These are phyloP conservation scores for Myzus persicae DNA, from an alignment of 1,140 invertebrate genomes.

Conservation along the genomic window DNA sequence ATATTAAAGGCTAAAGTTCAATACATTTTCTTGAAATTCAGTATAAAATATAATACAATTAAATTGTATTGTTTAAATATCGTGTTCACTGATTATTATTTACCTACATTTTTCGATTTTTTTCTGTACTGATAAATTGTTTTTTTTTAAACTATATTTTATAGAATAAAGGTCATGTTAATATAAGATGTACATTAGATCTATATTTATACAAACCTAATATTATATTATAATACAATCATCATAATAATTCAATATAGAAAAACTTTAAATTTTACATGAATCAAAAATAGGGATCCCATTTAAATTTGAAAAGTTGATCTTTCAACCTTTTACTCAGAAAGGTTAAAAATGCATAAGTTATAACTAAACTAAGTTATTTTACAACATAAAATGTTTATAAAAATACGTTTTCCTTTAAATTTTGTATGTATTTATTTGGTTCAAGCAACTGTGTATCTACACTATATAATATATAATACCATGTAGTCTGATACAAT, in stretches of 20 bases:
- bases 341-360: background rate
- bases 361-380: constrained; percentile 6
- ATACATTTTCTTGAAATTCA: background rate
- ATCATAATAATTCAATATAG: constrained; percentile 1
- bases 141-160: background rate
- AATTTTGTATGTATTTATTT: background rate
- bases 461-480: background rate
- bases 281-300: background rate
- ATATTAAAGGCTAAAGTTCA: too few relatives aligned
- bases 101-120: background rate
- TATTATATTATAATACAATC: background rate
- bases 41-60: background rate
- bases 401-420: background rate
- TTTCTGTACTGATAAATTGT: background rate
- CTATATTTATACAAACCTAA: background rate
- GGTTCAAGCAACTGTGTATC: background rate
- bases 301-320: background rate
- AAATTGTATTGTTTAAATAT: background rate
- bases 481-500: background rate
- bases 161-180: background rate
- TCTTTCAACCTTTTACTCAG: background rate
- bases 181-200: background rate
- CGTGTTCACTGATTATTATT: too few relatives aligned
- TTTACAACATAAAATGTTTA: background rate
- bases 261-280: background rate